phyloP scores from a whole-genome alignment of 2,888 invertebrate species.

The Ochropleura leucogaster region DNA sequence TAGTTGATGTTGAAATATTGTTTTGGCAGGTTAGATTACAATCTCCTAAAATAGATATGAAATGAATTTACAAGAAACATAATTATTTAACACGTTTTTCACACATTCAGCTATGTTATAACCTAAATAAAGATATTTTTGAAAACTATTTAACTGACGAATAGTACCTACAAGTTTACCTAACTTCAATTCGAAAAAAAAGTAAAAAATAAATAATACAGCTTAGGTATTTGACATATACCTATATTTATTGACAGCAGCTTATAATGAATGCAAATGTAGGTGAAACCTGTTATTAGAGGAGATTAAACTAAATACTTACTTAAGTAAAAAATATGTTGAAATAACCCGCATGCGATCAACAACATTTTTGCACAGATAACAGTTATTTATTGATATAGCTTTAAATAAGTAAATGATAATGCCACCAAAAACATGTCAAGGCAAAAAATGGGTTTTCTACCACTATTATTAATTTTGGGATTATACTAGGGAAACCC shows the following conservation, averaged over 20 bases:
- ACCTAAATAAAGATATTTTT: not conserved
- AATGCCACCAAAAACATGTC: not conserved
- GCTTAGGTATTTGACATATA: no score
- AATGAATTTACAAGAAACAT: constrained; percentile 10
- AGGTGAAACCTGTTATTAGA: constrained; percentile 2
- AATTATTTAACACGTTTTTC: constrained; percentile 1
- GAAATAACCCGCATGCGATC: constrained; percentile 27
- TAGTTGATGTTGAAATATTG: not conserved
- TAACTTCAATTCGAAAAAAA: not conserved
- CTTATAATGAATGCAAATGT: constrained; percentile 8
- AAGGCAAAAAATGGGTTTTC: constrained; percentile 26
- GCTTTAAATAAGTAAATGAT: not conserved
- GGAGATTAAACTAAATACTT: constrained; percentile 13
- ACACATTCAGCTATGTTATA: no score
- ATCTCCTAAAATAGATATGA: constrained; percentile 11
- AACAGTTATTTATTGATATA: constrained; percentile 8
- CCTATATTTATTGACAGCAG: not conserved
- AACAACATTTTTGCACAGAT: constrained; percentile 9
- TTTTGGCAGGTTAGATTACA: not conserved
- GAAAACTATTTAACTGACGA: not conserved
- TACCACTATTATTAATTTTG: not conserved
- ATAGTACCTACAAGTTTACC: not conserved
- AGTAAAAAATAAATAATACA: not conserved
- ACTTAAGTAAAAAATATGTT: constrained; percentile 5
- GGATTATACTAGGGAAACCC: constrained; percentile 4